Percentiles rank a stretch among this genome's conserved stretches.
Evolutionary conservation across 2,797 vertebrate species (phyloP).

Genomic region (Onychomys torridus): DNA sequence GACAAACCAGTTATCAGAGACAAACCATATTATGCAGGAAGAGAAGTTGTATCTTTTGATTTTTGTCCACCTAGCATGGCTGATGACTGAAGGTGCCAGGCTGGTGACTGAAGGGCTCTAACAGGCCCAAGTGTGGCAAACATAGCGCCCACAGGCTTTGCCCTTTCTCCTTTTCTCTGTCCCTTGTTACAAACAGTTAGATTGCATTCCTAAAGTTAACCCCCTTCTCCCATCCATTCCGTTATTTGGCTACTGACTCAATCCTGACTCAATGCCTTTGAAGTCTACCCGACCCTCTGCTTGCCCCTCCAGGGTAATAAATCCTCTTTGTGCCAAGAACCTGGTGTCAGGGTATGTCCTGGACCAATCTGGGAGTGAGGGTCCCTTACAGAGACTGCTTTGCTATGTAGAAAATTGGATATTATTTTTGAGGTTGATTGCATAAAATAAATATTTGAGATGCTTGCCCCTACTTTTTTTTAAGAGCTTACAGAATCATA

Average conservation of each 20-base stretch:
- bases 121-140: neutral
- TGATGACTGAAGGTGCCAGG: neutral
- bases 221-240: neutral
- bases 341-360: neutral
- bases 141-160: neutral
- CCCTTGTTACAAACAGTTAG: neutral
- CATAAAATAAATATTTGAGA: neutral
- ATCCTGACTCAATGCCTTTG: neutral
- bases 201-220: neutral
- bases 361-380: neutral
- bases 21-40: conserved; percentile 30
- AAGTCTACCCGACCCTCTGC: neutral
- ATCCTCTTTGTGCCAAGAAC: neutral
- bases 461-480: neutral
- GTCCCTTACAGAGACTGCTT: neutral
- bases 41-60: neutral
- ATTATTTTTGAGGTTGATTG: neutral
- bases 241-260: neutral
- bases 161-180: neutral
- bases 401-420: neutral
- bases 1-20: conserved; percentile 41
- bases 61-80: neutral
- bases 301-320: neutral
- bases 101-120: neutral
- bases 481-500: neutral